A percentile compares a stretch with the other conserved stretches of the same genome.
phyloP scores from a whole-genome alignment of 2,888 invertebrate genomes.

The Liposcelis brunnea region DNA sequence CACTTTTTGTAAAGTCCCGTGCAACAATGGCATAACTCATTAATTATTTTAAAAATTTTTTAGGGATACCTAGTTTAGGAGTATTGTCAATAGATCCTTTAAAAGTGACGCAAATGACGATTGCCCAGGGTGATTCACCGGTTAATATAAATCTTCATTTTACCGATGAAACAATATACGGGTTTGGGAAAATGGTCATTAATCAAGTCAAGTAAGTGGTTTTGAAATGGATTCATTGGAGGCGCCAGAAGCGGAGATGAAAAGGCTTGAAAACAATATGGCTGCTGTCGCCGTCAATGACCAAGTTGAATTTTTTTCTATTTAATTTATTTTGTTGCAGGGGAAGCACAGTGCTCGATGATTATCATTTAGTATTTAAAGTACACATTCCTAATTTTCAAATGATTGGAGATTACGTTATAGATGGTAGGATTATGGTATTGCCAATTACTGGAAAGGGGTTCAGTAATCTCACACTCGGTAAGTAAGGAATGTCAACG shows the following conservation, averaged over 20 bases:
- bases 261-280: too few relatives aligned
- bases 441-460: slow-evolving; percentile 1
- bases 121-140: slow-evolving; percentile 9
- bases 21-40: too few relatives aligned
- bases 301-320: neutral
- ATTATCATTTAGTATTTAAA: slow-evolving; percentile 3
- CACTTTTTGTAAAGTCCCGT: too few relatives aligned
- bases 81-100: slow-evolving; percentile 13
- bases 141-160: neutral
- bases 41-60: too few relatives aligned
- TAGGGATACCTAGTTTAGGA: slow-evolving; percentile 6
- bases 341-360: neutral
- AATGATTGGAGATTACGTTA: slow-evolving; percentile 4
- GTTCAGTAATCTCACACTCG: slow-evolving; percentile 2
- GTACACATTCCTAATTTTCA: neutral
- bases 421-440: slow-evolving; percentile 1
- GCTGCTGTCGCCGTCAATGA: too few relatives aligned
- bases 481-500: neutral
- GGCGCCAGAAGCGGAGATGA: neutral
- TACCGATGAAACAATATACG: neutral
- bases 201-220: neutral
- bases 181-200: slow-evolving; percentile 2
- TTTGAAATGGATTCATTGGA: too few relatives aligned
- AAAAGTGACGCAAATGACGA: slow-evolving; percentile 6
- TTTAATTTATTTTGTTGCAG: neutral